phyloP scores from a whole-genome alignment of 2,797 vertebrate genomes.

The Protosalanx chinensis region DNA sequence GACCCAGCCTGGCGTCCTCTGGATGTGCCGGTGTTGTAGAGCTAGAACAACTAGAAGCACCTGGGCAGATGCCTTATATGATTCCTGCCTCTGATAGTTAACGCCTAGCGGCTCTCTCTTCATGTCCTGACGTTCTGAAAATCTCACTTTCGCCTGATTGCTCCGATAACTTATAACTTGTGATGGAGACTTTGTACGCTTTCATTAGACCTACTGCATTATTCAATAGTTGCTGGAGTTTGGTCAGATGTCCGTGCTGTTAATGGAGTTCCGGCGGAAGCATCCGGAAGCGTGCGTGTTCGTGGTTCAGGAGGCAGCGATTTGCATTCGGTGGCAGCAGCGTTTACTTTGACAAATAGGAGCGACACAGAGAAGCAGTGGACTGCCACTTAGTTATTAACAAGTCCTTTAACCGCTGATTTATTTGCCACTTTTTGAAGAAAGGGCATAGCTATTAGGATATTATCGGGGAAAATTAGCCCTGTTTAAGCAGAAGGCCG shows the following conservation, averaged over 20 bases:
- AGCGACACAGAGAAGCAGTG: slow-evolving; percentile 86
- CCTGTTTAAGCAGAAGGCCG: slow-evolving; percentile 93
- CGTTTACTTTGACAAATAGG: slow-evolving; percentile 98
- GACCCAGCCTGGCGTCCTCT: slow-evolving; percentile 15
- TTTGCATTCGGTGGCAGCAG: slow-evolving; percentile 88
- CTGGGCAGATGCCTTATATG: too few relatives aligned
- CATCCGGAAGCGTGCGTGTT: slow-evolving; percentile 41
- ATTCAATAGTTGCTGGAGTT: background rate
- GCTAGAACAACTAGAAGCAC: too few relatives aligned
- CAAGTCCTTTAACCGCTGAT: slow-evolving; percentile 95
- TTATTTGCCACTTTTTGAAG: slow-evolving; percentile 89
- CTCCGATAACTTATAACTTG: too few relatives aligned
- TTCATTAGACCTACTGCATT: too few relatives aligned
- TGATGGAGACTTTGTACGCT: too few relatives aligned
- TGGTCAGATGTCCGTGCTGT: background rate
- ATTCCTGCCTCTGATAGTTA: too few relatives aligned
- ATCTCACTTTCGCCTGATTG: too few relatives aligned
- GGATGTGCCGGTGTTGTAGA: slow-evolving; percentile 8
- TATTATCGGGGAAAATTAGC: slow-evolving; percentile 96
- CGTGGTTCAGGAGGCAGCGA: slow-evolving; percentile 59
- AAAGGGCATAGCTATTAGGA: slow-evolving; percentile 92
- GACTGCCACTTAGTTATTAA: slow-evolving; percentile 98
- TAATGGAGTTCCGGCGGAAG: slow-evolving; percentile 51
- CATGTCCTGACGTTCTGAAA: too few relatives aligned
- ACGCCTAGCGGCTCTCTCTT: too few relatives aligned